Percentiles rank a stretch among this genome's conserved stretches.
Conservation (phyloP, 2,113 vertebrate species). For the Pipra filicauda region DNA sequence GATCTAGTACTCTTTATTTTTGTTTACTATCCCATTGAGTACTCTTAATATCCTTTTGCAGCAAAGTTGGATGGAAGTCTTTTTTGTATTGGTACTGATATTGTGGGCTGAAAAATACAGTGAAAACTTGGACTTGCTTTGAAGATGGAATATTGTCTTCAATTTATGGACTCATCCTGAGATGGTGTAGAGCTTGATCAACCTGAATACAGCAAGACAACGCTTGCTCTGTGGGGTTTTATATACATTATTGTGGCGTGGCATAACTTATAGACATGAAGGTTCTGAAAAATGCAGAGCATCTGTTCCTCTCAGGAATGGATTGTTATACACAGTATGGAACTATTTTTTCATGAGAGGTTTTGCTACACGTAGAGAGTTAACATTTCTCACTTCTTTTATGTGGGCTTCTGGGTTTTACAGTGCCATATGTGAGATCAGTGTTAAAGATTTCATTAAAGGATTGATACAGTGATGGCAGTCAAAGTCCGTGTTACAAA, state of each 20-base stretch:
- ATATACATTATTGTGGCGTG: not conserved
- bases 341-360: not conserved
- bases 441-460: not conserved
- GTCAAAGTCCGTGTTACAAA: not conserved
- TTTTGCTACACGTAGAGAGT: not conserved
- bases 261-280: not conserved
- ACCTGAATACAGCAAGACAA: not conserved
- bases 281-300: not conserved
- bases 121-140: not conserved
- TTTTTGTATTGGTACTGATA: not conserved
- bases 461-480: not conserved
- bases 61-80: not conserved
- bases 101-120: not conserved
- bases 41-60: not conserved
- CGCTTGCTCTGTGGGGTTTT: not conserved
- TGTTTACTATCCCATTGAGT: not conserved
- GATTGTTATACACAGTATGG: not conserved
- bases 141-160: not conserved
- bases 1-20: not conserved
- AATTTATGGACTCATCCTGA: not conserved
- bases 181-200: not conserved
- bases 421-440: not conserved
- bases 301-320: not conserved
- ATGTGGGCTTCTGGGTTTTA: not conserved
- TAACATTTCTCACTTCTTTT: conserved; percentile 10